Conservation (phyloP, 2,113 vertebrate genomes). For the Dromas ardeola region DNA sequence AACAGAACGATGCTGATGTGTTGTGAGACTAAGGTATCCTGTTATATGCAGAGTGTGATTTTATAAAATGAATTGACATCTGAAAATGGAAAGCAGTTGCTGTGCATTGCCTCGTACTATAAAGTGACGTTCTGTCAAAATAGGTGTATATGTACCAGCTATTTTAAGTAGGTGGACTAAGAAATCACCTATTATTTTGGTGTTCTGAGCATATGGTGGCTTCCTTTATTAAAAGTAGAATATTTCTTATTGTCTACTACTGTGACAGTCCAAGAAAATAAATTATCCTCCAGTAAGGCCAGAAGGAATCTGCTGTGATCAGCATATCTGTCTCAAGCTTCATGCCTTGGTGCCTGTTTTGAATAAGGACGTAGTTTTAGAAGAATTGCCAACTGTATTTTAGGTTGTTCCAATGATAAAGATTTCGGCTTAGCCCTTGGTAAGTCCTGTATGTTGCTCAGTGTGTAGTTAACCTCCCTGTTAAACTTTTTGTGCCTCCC, state of each 20-base stretch:
- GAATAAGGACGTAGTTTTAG: background rate
- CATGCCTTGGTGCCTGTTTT: background rate
- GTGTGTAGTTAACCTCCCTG: background rate
- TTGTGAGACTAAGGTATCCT: background rate
- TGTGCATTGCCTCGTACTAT: rapidly evolving
- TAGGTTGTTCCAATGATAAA: background rate
- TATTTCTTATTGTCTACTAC: background rate
- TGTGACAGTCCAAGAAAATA: background rate
- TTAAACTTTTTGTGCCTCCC: background rate
- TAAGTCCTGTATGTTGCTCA: rapidly evolving
- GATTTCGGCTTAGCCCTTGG: background rate
- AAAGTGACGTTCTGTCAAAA: background rate
- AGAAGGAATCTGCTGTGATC: background rate
- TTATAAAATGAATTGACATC: background rate
- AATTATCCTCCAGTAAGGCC: background rate
- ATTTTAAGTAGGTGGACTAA: background rate
- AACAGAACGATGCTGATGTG: too few species aligned
- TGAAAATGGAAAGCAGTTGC: background rate
- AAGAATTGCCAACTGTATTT: background rate
- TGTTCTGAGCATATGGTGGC: background rate
- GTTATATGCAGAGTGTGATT: background rate
- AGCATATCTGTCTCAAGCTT: background rate
- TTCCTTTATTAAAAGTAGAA: background rate
- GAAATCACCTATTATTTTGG: background rate
- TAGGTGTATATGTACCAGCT: background rate